Percentiles rank a stretch among this genome's conserved stretches.
Conservation (phyloP, 1,140 invertebrate genomes). For the Chironomus tepperi region DNA sequence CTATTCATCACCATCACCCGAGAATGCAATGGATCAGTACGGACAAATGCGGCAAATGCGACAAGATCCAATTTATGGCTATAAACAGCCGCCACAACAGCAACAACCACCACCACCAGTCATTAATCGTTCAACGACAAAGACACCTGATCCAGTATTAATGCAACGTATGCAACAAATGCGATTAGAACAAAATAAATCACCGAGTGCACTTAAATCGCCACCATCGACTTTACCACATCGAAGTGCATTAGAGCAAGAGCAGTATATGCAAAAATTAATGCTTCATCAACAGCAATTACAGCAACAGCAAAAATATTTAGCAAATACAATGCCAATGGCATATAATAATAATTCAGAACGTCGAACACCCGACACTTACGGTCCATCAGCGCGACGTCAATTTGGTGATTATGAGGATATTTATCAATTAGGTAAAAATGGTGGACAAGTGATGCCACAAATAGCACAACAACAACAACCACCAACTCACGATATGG, state of each 20-base stretch:
- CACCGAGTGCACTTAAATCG: slow-evolving; percentile 16
- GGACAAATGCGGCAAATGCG: background rate
- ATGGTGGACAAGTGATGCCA: slow-evolving; percentile 26
- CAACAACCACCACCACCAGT: background rate
- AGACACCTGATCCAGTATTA: background rate
- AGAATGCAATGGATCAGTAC: slow-evolving; percentile 42
- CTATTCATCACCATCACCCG: slow-evolving; percentile 60
- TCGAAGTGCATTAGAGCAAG: slow-evolving; percentile 16
- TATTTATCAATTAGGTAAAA: slow-evolving; percentile 48
- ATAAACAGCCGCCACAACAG: background rate
- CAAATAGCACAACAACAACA: slow-evolving; percentile 36
- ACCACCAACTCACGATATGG: slow-evolving; percentile 32
- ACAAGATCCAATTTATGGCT: slow-evolving; percentile 22
- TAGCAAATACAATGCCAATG: slow-evolving; percentile 27
- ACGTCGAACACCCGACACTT: slow-evolving; percentile 70
- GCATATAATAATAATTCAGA: slow-evolving; percentile 39
- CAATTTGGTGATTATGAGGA: slow-evolving; percentile 68
- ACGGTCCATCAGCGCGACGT: slow-evolving; percentile 53
- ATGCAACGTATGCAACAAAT: slow-evolving; percentile 8
- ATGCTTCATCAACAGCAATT: slow-evolving; percentile 17
- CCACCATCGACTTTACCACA: background rate
- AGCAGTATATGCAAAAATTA: background rate
- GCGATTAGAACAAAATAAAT: slow-evolving; percentile 19
- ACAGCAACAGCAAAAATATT: background rate
- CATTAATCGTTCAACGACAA: background rate